Evolutionary conservation across 2,113 vertebrate species (phyloP).

Genomic region (Pitta sordida): DNA sequence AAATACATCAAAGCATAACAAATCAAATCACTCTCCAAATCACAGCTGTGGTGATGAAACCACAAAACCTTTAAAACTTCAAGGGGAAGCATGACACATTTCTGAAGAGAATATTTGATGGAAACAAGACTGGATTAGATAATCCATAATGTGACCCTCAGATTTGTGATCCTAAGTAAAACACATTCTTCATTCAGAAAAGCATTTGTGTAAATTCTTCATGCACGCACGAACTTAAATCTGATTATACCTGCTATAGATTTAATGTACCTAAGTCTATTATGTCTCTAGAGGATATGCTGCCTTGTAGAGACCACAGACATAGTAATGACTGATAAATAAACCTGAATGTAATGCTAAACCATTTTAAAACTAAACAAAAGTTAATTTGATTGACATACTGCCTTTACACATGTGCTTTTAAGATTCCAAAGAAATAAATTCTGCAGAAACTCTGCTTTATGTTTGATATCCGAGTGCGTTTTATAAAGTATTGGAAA

Average conservation of each 20-base stretch:
- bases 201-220: background rate
- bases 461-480: background rate
- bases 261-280: background rate
- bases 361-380: background rate
- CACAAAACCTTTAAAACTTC: background rate
- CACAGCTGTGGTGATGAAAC: background rate
- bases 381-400: background rate
- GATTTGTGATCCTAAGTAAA: background rate
- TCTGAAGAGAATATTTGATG: background rate
- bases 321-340: background rate
- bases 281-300: background rate
- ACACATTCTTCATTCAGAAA: background rate
- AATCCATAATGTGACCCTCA: background rate
- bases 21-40: background rate
- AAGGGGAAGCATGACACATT: background rate
- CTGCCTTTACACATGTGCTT: conserved; percentile 25
- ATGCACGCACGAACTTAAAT: background rate
- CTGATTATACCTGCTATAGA: background rate
- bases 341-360: background rate
- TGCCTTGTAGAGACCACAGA: background rate
- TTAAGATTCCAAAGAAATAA: background rate
- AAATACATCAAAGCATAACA: background rate
- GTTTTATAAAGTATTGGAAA: conserved; percentile 8
- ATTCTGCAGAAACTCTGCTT: background rate
- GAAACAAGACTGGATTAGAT: background rate